Percentiles rank a stretch among this genome's conserved stretches.
These are phyloP conservation scores for Physella acuta DNA, from an alignment of 1,140 invertebrate genomes.

Conservation along the genomic window DNA sequence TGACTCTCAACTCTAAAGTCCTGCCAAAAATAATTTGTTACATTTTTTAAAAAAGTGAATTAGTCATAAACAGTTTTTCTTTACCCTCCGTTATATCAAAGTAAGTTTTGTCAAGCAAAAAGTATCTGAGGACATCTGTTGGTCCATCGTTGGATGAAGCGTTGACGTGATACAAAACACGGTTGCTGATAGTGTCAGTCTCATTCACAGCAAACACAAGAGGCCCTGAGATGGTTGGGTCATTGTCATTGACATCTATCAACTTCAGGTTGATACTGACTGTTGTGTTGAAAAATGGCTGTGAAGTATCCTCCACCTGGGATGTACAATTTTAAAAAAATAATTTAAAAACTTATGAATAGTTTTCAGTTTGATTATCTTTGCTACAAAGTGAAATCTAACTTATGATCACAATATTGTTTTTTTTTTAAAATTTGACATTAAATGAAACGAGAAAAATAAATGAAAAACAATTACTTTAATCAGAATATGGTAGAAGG, in stretches of 20 bases:
- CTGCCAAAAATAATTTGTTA: no score
- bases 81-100: no score
- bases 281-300: constrained; percentile 26
- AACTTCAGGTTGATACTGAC: constrained; percentile 35
- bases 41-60: no score
- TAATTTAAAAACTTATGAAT: no score
- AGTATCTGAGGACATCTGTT: constrained; percentile 33
- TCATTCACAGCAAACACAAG: constrained; percentile 32
- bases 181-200: constrained; percentile 18
- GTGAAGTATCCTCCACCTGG: constrained; percentile 28
- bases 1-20: no score
- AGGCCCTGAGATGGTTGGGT: constrained; percentile 30
- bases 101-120: constrained; percentile 32
- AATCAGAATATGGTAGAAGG: constrained; percentile 24
- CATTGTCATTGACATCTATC: constrained; percentile 42
- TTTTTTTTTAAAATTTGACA: no score
- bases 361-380: no score
- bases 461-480: constrained; percentile 1
- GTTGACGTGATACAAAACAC: constrained; percentile 28
- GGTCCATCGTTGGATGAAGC: constrained; percentile 38
- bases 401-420: no score
- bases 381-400: no score
- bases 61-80: no score
- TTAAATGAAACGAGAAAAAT: not conserved
- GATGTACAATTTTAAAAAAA: not conserved